phyloP scores from a whole-genome alignment of 1,140 invertebrate species.

The Eciton burchellii region DNA sequence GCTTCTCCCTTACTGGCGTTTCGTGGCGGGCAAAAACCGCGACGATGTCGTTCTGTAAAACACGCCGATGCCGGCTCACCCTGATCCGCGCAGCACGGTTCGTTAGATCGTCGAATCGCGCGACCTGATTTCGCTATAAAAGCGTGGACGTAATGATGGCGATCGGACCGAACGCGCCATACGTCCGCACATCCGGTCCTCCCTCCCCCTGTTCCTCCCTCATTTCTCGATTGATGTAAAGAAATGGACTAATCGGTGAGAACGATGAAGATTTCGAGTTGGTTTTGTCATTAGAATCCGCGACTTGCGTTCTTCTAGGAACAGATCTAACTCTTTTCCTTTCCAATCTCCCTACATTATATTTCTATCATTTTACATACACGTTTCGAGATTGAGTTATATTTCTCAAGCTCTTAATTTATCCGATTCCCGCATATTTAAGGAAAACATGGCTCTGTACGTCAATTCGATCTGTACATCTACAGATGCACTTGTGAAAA shows the following conservation, averaged over 20 bases:
- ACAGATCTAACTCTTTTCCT: too few relatives aligned
- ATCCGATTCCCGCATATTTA: neutral
- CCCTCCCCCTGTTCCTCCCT: neutral
- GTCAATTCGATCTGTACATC: neutral
- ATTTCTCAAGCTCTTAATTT: neutral
- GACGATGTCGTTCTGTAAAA: constrained; percentile 38
- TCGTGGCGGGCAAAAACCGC: constrained; percentile 3
- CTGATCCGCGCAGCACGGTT: constrained; percentile 32
- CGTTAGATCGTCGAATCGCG: constrained; percentile 40
- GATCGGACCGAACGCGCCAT: neutral
- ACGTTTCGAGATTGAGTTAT: constrained; percentile 8
- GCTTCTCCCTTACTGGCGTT: neutral
- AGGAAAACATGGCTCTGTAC: neutral
- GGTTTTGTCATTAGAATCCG: neutral
- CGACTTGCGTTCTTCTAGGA: too few relatives aligned
- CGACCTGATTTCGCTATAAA: constrained; percentile 36
- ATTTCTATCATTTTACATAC: too few relatives aligned
- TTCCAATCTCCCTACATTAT: too few relatives aligned
- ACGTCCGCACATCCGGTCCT: neutral
- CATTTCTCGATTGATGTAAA: neutral
- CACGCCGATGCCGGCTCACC: constrained; percentile 23
- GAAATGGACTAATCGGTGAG: neutral
- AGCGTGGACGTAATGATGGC: constrained; percentile 7
- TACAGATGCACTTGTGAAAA: neutral
- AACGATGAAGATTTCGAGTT: neutral